phyloP scores from a whole-genome alignment of 1,140 invertebrate species.

The Drosophila lini region DNA sequence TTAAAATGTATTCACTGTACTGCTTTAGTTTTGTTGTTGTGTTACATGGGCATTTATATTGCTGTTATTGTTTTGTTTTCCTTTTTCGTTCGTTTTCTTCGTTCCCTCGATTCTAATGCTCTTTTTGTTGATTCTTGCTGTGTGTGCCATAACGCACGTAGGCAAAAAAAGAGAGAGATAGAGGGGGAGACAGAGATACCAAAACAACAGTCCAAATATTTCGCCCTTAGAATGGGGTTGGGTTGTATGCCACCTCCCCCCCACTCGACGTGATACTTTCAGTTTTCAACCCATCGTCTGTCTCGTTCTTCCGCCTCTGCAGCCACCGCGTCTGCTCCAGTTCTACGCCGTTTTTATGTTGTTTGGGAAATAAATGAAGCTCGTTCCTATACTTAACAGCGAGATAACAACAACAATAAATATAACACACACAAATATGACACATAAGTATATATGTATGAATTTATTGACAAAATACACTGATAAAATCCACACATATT shows the following conservation, averaged over 20 bases:
- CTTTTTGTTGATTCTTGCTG: constrained; percentile 43
- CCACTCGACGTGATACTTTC: neutral
- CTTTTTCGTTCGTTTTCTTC: constrained; percentile 25
- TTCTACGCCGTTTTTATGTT: constrained; percentile 18
- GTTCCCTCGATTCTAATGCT: constrained; percentile 45
- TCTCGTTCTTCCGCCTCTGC: neutral
- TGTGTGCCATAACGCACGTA: constrained; percentile 71
- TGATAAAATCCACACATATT: constrained; percentile 19
- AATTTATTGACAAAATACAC: neutral
- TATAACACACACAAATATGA: neutral
- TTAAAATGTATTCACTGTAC: constrained; percentile 12
- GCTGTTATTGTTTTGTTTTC: constrained; percentile 18
- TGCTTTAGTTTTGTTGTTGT: neutral
- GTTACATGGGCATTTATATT: constrained; percentile 28
- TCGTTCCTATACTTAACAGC: constrained; percentile 6
- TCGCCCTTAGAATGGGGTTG: constrained; percentile 44
- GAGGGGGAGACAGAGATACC: constrained; percentile 6
- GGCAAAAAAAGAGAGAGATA: constrained; percentile 28
- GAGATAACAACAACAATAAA: constrained; percentile 24
- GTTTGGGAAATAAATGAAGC: constrained; percentile 9
- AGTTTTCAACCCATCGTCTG: neutral
- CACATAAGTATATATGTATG: neutral
- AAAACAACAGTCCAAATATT: constrained; percentile 23
- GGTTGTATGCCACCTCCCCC: neutral
- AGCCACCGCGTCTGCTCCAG: constrained; percentile 43